phyloP scores from a whole-genome alignment of 1,140 invertebrate genomes.

The Neodiprion virginianus region DNA sequence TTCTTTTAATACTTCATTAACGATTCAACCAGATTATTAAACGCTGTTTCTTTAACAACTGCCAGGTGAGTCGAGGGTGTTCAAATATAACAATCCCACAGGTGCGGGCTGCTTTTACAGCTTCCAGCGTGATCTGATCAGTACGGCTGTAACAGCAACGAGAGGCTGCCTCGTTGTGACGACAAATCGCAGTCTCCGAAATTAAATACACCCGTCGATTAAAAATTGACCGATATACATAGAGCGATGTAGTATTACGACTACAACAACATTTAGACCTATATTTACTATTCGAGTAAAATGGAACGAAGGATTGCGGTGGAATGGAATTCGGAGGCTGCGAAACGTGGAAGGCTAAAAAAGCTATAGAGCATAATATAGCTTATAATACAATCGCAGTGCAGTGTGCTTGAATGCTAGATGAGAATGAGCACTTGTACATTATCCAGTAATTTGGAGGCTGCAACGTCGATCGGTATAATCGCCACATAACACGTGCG shows the following conservation, averaged over 20 bases:
- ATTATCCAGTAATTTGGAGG: not conserved
- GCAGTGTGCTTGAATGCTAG: slow-evolving; percentile 8
- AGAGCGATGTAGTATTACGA: too few relatives aligned
- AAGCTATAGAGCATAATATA: not conserved
- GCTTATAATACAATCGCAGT: not conserved
- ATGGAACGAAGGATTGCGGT: too few relatives aligned
- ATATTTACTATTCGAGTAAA: too few relatives aligned
- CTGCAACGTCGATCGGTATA: not conserved
- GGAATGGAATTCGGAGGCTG: not conserved
- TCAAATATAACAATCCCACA: slow-evolving; percentile 45
- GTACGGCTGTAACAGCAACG: not conserved
- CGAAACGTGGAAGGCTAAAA: not conserved
- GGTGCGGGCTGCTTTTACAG: slow-evolving; percentile 55
- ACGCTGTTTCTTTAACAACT: slow-evolving; percentile 32
- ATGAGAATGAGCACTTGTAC: slow-evolving; percentile 3
- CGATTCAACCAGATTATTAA: too few relatives aligned
- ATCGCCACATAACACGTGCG: not conserved
- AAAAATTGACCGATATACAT: too few relatives aligned
- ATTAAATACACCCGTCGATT: too few relatives aligned
- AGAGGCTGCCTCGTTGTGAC: too few relatives aligned
- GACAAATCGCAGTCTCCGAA: too few relatives aligned
- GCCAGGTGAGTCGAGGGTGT: slow-evolving; percentile 45
- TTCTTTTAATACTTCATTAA: too few relatives aligned
- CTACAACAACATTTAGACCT: too few relatives aligned
- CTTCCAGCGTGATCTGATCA: slow-evolving; percentile 28